Base-by-base conservation (phyloP, 2,113 vertebrate genomes). In the Cathartes aura region DNA sequence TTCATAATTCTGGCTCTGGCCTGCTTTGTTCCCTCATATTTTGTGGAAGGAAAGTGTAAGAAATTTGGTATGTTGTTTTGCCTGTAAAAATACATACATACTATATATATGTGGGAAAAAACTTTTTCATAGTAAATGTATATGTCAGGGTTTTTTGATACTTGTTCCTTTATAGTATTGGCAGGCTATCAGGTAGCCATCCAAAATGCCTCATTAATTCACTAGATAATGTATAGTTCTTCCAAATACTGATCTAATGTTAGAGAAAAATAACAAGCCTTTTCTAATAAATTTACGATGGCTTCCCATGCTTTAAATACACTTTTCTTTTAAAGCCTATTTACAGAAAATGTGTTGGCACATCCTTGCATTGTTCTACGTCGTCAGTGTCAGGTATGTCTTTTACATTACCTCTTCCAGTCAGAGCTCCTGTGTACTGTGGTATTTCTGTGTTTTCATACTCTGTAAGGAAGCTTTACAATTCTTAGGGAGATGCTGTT, bases 361-460 rank as follows among this genome's bases (percentile, higher is more conserved):
- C 99, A 99, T 90, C 99, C 99, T 70, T 99, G 99, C 90, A 99
- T 99, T 94, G 99, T 99, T 90, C 98, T 99, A 52, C 99, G 99
- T 34, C 98, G 99, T 63, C 99, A 99, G 5, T 99, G 99, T 95
- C 99, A 99, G 99, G 99, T 99, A 98, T 93, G 82, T 76, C 6
- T 74, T 95, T 87, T 76, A 12, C 68, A 10, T 93, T 78, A 48
- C 7, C 6, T 89, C 70, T 48, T 82, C 27, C 20, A 82, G 55
- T 32, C 66, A 30, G 34, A 80, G 15, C 47, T 81, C 10, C 29
- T 64, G 9, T 38, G 5, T 80, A 4, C 29, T 27, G 5, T 52
- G 13, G 1, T 67, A 30, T 45, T 62, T 89, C 15, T 58, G 15
- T 76, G 53, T 36, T 95, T 79, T 87, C 53, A 9, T 23, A 67